Base-by-base conservation (phyloP, 1,140 invertebrate species). In the Zaprionus gabonicus region DNA sequence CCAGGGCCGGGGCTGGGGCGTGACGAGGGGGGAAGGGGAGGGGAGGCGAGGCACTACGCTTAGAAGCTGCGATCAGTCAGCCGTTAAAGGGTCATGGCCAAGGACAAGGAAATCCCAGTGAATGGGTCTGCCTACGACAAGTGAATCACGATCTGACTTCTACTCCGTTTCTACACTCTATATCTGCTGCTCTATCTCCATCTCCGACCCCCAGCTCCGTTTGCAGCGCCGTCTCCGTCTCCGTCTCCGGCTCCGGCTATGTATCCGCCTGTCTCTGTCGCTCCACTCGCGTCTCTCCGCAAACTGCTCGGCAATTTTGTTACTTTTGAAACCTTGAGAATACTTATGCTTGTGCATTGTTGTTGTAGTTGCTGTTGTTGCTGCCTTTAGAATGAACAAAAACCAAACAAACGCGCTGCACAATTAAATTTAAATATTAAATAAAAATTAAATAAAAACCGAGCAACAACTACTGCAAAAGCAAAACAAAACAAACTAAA, bases 101-200 rank as follows among this genome's bases (percentile, higher is more conserved):
- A 90, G 85, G 85, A 90, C 85, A 90, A 91, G 85, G 86, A 90
- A 90, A 90, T 91, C 86, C 85, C 85, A 88, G 81, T 88, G 84
- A 87, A 87, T 72, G 83, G 83, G 49, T 69, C 74, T 80, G 72
- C 68, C 63, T 69, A 68, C 76, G 53, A 53, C 69, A 73, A 58
- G 44, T 88, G 85, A 88, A 77, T 88, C 81, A 90, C 81, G 78
- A 90, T 55, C 63, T 12, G 51, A 72, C 66, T 78, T 58, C 56
- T 58, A 49, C 64, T 62, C 41, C 66, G 60, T 60, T 76, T 65
- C 72, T 75, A 75, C 20, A 13, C 17, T 4, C 4, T 62, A 44
- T 23, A 44, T 23, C 58, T 23, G 27, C 23, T 20, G 46, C 46
- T 51, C 46, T 25, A 51, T 55, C 28, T 65, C 49, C 38, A 38